Base-by-base conservation (phyloP, 2,113 vertebrate genomes). In the Guaruba guarouba region DNA sequence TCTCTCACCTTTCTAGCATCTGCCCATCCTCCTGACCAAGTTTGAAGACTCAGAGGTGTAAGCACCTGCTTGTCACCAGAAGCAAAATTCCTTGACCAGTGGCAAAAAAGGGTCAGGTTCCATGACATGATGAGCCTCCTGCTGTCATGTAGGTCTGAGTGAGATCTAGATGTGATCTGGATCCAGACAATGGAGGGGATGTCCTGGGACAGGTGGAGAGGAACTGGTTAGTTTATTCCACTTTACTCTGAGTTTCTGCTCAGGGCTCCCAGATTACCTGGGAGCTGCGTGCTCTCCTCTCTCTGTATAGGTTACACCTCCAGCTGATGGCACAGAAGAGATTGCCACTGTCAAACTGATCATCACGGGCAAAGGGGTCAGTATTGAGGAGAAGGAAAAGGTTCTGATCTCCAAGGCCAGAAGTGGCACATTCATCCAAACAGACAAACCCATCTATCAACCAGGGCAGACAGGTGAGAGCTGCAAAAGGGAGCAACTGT, bases 341-440 rank as follows among this genome's bases (percentile, higher is more conserved):
- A 67, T 97, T 48, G 97, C 82, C 27, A 88, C 64, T 37, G 86
- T 96, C 69, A 94, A 68, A 66, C 79, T 97, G 77, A 84, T 80
- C 55, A 82, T 95, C 67, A 81, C 49, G 14, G 93, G 97, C 13
- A 46, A 96, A 41, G 70, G 55, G 5, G 15, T 97, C 85, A 85
- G 7, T 49, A 51, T 96, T 19, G 74, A 96, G 33, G 96, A 98
- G 87, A 93, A 95, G 75, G 97, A 97, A 77, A 94, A 88, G 3
- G 95, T 97, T 35, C 80, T 98, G 37, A 97, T 98, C 69, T 88
- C 31, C 46, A 96, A 94, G 83, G 49, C 87, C 33, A 64, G 49
- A 31, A 92, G 27, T 15, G 93, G 97, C 43, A 83, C 91, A 13
- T 97, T 98, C 80, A 80, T 98, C 51, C 97, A 98, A 75, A 98